These are phyloP conservation scores for Graphium colonna DNA, from an alignment of 2,888 invertebrate species.

Conservation along the genomic window DNA sequence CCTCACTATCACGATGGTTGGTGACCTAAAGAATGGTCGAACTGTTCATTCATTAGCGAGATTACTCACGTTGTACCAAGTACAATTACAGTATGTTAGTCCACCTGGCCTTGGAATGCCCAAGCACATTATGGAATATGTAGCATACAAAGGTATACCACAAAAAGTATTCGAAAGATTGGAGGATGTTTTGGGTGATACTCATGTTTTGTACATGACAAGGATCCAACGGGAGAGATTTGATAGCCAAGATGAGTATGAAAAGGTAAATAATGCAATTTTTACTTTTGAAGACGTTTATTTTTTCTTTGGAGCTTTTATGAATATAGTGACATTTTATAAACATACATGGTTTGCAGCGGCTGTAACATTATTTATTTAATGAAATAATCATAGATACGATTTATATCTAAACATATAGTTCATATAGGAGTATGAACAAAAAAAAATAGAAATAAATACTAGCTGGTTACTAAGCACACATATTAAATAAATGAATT, in stretches of 20 bases:
- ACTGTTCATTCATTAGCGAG: slow-evolving; percentile 98
- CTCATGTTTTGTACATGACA: slow-evolving; percentile 99
- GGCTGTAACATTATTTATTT: background rate
- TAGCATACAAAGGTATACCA: slow-evolving; percentile 87
- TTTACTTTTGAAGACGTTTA: slow-evolving; percentile 4
- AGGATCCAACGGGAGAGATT: slow-evolving; percentile 98
- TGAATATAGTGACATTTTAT: background rate
- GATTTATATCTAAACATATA: no score
- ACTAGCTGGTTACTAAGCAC: background rate
- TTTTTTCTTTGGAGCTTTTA: background rate
- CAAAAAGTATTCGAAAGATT: slow-evolving; percentile 87
- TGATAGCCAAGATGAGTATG: slow-evolving; percentile 89
- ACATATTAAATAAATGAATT: background rate
- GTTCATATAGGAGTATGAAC: no score
- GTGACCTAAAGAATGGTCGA: slow-evolving; percentile 97
- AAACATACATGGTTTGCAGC: background rate
- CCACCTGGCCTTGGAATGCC: slow-evolving; percentile 96
- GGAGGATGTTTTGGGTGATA: slow-evolving; percentile 93
- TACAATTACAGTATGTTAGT: slow-evolving; percentile 94
- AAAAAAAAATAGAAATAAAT: background rate
- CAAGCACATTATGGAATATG: slow-evolving; percentile 88
- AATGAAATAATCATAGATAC: no score
- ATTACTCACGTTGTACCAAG: slow-evolving; percentile 95
- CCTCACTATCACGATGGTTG: slow-evolving; percentile 97
- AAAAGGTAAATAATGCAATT: slow-evolving; percentile 80